These are phyloP conservation scores for Trogon melanurus DNA, from an alignment of 2,113 vertebrate genomes.

Conservation along the genomic window DNA sequence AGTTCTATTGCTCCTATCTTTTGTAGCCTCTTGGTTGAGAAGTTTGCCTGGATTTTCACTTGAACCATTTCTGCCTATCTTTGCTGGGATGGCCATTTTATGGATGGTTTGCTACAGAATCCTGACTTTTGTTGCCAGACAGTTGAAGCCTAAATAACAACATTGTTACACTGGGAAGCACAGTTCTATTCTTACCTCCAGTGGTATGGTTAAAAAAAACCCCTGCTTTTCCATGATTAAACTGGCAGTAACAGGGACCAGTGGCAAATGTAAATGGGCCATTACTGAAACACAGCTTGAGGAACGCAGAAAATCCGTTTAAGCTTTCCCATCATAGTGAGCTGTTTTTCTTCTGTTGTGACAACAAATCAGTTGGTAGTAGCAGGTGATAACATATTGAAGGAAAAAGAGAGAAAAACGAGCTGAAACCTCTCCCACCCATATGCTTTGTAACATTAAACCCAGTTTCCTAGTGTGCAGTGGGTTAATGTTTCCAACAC, in stretches of 20 bases:
- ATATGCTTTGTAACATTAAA: not conserved
- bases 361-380: not conserved
- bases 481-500: not conserved
- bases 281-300: not conserved
- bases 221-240: not conserved
- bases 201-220: not conserved
- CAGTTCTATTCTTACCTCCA: not conserved
- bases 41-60: not conserved
- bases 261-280: not conserved
- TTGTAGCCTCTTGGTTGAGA: not conserved
- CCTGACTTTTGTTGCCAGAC: not conserved
- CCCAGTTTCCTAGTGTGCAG: not conserved
- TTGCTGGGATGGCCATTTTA: not conserved
- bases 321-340: not conserved
- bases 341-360: not conserved
- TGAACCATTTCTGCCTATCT: not conserved
- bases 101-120: not conserved
- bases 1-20: not conserved
- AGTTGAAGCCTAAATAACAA: not conserved
- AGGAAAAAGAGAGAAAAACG: not conserved
- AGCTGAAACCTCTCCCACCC: not conserved
- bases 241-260: not conserved
- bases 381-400: not conserved
- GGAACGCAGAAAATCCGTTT: not conserved
- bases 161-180: not conserved